Conservation (phyloP, 1,140 invertebrate genomes). For the Chironomus striatipennis region DNA sequence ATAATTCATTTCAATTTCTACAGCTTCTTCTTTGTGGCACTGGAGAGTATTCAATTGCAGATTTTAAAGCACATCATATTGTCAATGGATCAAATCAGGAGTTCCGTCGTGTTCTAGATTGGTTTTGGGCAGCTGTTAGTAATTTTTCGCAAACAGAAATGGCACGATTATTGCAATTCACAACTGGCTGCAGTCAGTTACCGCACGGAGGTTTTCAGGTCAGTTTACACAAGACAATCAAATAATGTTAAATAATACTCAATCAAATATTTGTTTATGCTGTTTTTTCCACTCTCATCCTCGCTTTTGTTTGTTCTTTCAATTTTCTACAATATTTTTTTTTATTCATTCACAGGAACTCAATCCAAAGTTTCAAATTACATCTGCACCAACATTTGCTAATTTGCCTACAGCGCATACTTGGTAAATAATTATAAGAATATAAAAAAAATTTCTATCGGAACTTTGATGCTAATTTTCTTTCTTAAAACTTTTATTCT, state of each 20-base stretch:
- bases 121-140: constrained; percentile 91
- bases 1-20: constrained; percentile 26
- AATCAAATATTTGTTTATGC: too few relatives aligned
- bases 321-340: not conserved
- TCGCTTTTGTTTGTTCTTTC: not conserved
- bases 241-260: too few relatives aligned
- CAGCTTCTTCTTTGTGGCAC: constrained; percentile 85
- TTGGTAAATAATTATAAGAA: constrained; percentile 55
- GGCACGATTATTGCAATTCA: constrained; percentile 86
- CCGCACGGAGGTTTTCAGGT: constrained; percentile 77
- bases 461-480: constrained; percentile 26
- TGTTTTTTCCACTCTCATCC: too few relatives aligned
- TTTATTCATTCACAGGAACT: constrained; percentile 53
- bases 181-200: constrained; percentile 85
- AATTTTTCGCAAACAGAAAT: constrained; percentile 91
- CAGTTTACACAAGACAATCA: not conserved
- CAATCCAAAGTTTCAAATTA: constrained; percentile 84
- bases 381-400: constrained; percentile 78
- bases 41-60: constrained; percentile 83
- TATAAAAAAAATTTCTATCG: not conserved
- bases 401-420: constrained; percentile 89
- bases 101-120: constrained; percentile 75
- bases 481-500: constrained; percentile 26
- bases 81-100: constrained; percentile 74
- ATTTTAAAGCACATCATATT: constrained; percentile 81